Evolutionary conservation across 2,797 vertebrate genomes (phyloP).

Genomic region (Lates japonicus): DNA sequence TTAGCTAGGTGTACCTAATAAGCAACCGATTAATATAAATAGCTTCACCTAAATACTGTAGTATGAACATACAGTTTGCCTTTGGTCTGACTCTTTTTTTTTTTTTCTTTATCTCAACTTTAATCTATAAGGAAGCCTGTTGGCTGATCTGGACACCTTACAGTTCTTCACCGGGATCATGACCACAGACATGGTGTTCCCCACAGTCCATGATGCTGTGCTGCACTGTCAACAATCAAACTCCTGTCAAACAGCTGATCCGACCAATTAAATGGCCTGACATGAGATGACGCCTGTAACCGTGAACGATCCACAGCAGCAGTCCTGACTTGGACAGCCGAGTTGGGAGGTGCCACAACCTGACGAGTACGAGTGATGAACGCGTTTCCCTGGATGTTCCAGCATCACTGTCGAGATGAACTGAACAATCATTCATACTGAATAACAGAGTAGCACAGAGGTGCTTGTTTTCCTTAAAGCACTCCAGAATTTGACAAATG

Average conservation of each 20-base stretch:
- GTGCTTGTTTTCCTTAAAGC: neutral
- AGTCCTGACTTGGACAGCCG: neutral
- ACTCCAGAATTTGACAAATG: neutral
- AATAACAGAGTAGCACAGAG: neutral
- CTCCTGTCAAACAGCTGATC: neutral
- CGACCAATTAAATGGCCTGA: neutral
- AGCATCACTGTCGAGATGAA: slow-evolving; percentile 2
- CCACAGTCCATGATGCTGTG: slow-evolving; percentile 93
- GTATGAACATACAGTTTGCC: neutral
- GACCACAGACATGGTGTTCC: slow-evolving; percentile 88
- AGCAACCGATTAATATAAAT: neutral
- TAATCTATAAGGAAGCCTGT: slow-evolving; percentile 83
- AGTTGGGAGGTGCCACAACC: neutral
- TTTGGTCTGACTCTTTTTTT: neutral
- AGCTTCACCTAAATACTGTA: neutral
- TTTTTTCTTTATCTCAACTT: neutral
- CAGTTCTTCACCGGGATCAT: slow-evolving; percentile 88
- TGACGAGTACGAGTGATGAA: neutral
- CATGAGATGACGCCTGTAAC: neutral
- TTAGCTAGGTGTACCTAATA: neutral
- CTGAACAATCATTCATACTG: slow-evolving; percentile 24
- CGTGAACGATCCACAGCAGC: neutral
- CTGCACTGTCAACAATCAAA: slow-evolving; percentile 84
- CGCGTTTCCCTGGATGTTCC: neutral
- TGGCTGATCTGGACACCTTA: slow-evolving; percentile 88